phyloP scores from a whole-genome alignment of 2,113 vertebrate genomes.

The Dasyprocta punctata region DNA sequence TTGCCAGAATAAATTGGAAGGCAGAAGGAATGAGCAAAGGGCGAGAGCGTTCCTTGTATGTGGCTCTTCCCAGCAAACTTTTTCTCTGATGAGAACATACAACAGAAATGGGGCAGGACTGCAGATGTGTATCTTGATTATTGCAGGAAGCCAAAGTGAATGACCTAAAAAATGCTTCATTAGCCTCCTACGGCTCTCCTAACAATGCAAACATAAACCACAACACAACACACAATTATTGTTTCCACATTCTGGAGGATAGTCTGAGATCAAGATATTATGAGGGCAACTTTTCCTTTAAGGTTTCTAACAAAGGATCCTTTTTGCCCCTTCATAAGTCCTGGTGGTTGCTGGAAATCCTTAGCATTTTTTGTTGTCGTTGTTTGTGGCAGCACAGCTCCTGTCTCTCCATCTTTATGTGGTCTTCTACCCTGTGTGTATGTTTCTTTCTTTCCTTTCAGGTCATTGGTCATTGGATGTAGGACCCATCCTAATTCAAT shows the following conservation, averaged over 20 bases:
- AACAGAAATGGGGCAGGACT: background rate
- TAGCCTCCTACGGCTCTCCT: background rate
- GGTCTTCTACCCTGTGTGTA: background rate
- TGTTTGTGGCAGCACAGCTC: background rate
- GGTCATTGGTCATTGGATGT: background rate
- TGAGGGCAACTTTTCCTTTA: background rate
- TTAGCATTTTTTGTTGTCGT: background rate
- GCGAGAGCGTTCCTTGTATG: background rate
- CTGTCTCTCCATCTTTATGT: background rate
- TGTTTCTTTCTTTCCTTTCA: background rate
- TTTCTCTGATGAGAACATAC: background rate
- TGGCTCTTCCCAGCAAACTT: background rate
- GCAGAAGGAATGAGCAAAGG: background rate
- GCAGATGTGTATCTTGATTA: background rate
- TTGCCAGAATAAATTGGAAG: background rate
- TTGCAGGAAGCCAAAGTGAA: background rate
- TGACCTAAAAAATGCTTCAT: background rate
- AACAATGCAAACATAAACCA: background rate
- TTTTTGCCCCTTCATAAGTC: background rate
- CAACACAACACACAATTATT: background rate
- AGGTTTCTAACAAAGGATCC: background rate
- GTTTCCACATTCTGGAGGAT: background rate
- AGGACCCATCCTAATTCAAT: background rate
- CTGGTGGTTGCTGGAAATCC: background rate
- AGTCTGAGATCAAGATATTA: background rate